Percentiles rank a stretch among this genome's conserved stretches.
phyloP scores from a whole-genome alignment of 2,113 vertebrate genomes.

The human region GRCh38 chrX:114152001-114152500 shows the following conservation, averaged over 20 bases:
- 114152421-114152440: background rate
- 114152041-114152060: background rate
- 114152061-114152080: background rate
- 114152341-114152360: background rate
- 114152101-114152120: background rate
- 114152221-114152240: background rate
- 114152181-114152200: background rate
- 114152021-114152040: background rate
- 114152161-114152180: background rate
- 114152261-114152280: background rate
- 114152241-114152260: background rate
- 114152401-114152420: background rate
- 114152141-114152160: background rate
- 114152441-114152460: constrained; percentile 1
- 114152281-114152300: background rate
- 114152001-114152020: background rate
- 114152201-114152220: background rate
- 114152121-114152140: background rate
- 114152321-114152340: background rate
- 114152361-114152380: background rate
- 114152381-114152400: background rate
- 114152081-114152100: background rate
- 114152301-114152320: background rate
- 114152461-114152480: background rate
- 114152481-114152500: background rate